Evolutionary conservation across 37 sponge, comb jelly and placozoan species (phyloP), one percentile per base, ranked within the genome.

Genomic region (Beroe ovata): DNA sequence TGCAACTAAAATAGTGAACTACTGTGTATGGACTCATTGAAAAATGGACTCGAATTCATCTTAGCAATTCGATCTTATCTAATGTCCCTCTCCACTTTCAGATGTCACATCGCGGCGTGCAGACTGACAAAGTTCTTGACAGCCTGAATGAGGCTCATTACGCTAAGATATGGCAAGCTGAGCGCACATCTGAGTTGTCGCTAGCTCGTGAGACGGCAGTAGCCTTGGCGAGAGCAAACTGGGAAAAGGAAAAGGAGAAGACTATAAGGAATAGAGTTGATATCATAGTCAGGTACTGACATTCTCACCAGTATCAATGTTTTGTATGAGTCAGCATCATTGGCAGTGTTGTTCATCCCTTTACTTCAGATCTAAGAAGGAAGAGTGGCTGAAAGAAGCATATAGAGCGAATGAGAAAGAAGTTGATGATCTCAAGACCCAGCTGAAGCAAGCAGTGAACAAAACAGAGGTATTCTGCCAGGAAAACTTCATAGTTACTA

Each of bases 231-330:
- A 38, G 84, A 19, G 84, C 84, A 1, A 0, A 16, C 19, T 77
- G 84, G 84, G 84, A 77, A 54, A 37, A 40, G 84, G 84, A 77
- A 29, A 77, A 23, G 8, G 84, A 77, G 47, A 77, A 77, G 23
- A 42, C 84, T 23, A 36, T 77, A 1, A 38, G 84, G 84, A 77
- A 39, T 25, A 39, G 84, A 77, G 84, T 77, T 4, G 84, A 77
- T 40, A 77, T 77, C 54, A 77, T 77, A 3, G 84, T 77, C 54
- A 39, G 38, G 84, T 66, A 18, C 29, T 16, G 54, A 11, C 11
- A 47, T 16, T 47, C 11, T 47, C 54, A 47, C 54, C 54, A 47
- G 54, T 47, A 16, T 47, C 11, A 6, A 47, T 47, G 54, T 11
- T 47, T 47, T 11, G 54, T 11, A 16, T 47, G n/a, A 6, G 6